Percentiles rank a stretch among this genome's conserved stretches.
Evolutionary conservation across 2,113 vertebrate species (phyloP).

Genomic region (Antechinus flavipes): DNA sequence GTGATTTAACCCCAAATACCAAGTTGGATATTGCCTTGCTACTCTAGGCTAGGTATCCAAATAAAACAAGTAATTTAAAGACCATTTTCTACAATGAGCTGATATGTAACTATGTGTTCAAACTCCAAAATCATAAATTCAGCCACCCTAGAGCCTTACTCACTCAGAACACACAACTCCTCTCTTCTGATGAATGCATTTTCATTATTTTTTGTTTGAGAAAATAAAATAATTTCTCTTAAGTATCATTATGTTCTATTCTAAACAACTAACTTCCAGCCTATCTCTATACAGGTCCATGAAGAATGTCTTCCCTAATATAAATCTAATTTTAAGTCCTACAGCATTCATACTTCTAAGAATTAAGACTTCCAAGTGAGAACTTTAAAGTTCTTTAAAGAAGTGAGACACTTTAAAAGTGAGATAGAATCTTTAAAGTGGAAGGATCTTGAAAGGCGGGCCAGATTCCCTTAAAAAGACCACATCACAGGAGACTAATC

Average conservation of each 20-base stretch:
- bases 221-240: neutral
- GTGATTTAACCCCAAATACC: neutral
- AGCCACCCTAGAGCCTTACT: too few relatives aligned
- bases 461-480: neutral
- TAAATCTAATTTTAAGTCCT: neutral
- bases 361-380: neutral
- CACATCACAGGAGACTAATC: neutral
- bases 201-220: neutral
- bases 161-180: too few relatives aligned
- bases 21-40: neutral
- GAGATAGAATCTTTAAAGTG: too few relatives aligned
- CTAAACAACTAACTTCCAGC: neutral
- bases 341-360: neutral
- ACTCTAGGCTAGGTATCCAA: neutral
- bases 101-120: neutral
- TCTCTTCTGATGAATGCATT: neutral
- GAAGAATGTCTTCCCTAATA: rapidly evolving
- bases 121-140: too few relatives aligned
- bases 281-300: neutral
- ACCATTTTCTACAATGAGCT: neutral
- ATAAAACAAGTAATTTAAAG: neutral
- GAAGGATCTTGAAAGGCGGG: neutral
- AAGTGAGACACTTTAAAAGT: neutral
- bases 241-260: neutral
- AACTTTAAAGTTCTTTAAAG: too few relatives aligned